A percentile compares a stretch with the other conserved stretches of the same genome.
phyloP scores from a whole-genome alignment of 2,888 invertebrate species.

The Agonum fuliginosum region DNA sequence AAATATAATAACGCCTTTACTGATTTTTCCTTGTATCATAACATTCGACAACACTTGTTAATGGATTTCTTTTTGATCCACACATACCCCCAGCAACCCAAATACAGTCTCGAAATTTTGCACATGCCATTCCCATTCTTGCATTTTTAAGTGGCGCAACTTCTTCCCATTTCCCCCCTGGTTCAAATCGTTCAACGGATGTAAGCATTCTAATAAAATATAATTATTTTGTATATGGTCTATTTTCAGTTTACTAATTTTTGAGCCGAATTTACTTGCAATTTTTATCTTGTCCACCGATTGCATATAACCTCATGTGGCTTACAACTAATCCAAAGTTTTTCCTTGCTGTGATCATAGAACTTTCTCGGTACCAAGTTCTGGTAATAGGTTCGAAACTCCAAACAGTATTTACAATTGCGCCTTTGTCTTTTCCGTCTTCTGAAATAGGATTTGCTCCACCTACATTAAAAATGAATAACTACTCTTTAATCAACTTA shows the following conservation, averaged over 20 bases:
- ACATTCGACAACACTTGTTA: constrained; percentile 79
- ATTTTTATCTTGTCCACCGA: constrained; percentile 82
- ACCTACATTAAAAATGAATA: constrained; percentile 70
- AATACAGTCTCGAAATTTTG: constrained; percentile 79
- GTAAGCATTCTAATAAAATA: constrained; percentile 73
- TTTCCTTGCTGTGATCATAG: constrained; percentile 77
- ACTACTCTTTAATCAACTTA: neutral
- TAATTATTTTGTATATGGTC: constrained; percentile 12
- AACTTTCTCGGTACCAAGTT: constrained; percentile 78
- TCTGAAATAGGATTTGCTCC: constrained; percentile 80
- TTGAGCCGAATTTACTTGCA: no score
- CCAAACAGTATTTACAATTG: constrained; percentile 80
- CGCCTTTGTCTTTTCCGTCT: constrained; percentile 75
- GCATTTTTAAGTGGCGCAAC: constrained; percentile 77
- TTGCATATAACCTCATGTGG: constrained; percentile 80
- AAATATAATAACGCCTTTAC: no score
- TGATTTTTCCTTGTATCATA: constrained; percentile 78
- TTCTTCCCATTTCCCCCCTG: constrained; percentile 77
- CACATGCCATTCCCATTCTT: constrained; percentile 78
- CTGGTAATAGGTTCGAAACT: constrained; percentile 80
- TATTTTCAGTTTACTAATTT: constrained; percentile 6
- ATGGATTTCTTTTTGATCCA: constrained; percentile 75
- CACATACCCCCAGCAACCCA: constrained; percentile 86
- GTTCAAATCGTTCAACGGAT: constrained; percentile 79
- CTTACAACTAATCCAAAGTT: constrained; percentile 83